Conservation (phyloP, 2,113 vertebrate genomes). For the Tragulus kanchil region DNA sequence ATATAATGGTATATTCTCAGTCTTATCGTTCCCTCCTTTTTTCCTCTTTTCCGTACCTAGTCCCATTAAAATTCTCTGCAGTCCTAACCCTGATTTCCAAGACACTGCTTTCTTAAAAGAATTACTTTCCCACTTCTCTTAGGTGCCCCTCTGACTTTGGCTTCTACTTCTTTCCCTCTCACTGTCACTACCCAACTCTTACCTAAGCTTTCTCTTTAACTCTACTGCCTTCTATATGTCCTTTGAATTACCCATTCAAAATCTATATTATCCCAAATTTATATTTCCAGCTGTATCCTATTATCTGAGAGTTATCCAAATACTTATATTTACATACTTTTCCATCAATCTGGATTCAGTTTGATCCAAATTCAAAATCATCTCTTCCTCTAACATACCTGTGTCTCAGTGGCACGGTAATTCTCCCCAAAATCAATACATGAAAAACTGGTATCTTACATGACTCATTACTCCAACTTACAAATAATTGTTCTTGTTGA, state of each 20-base stretch:
- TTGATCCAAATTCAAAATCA: constrained; percentile 11
- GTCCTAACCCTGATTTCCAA: neutral
- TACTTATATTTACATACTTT: neutral
- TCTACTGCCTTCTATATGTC: neutral
- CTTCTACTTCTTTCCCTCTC: constrained; percentile 36
- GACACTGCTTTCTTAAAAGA: neutral
- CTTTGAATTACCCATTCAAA: neutral
- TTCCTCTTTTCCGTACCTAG: neutral
- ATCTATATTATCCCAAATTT: neutral
- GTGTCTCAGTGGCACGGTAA: neutral
- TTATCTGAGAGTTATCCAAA: neutral
- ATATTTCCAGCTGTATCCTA: neutral
- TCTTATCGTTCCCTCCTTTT: neutral
- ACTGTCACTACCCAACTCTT: neutral
- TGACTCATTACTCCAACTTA: neutral
- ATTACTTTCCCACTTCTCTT: neutral
- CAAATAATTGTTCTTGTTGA: neutral
- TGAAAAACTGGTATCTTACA: neutral
- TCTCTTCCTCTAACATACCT: neutral
- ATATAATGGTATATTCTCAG: constrained; percentile 18
- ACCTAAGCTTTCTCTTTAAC: constrained; percentile 27
- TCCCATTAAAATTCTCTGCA: neutral
- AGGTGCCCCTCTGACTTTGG: neutral
- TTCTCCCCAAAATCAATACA: neutral
- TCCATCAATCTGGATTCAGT: neutral